Conservation (phyloP, 1,140 invertebrate species). For the Camponotus vicinus region DNA sequence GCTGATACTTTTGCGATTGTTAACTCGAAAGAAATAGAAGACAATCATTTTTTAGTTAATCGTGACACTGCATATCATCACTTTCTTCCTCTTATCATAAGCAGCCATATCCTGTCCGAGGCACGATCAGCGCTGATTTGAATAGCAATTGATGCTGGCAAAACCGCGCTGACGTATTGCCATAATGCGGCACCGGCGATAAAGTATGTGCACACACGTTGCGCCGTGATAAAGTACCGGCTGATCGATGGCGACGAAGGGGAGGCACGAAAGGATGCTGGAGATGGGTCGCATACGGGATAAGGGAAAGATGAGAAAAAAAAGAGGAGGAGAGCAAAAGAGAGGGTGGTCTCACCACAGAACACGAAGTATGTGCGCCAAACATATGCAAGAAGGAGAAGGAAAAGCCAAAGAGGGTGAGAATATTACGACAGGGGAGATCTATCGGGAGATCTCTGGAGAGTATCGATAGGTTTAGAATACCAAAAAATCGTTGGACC, state of each 20-base stretch:
- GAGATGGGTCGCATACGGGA: conserved; percentile 29
- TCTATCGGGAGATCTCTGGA: conserved; percentile 44
- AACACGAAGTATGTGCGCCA: neutral
- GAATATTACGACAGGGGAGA: conserved; percentile 18
- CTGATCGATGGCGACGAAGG: conserved; percentile 75
- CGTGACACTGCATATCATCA: neutral
- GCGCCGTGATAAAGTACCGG: conserved; percentile 74
- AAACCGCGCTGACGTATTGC: conserved; percentile 80
- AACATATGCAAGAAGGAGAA: neutral
- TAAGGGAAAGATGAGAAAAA: conserved; percentile 32
- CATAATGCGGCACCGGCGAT: conserved; percentile 78
- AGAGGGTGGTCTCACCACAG: neutral
- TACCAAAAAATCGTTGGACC: conserved; percentile 6
- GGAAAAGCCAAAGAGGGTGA: conserved; percentile 4
- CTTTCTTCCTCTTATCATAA: conserved; percentile 24
- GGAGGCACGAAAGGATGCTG: neutral
- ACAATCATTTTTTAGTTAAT: neutral
- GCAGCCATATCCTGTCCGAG: conserved; percentile 57
- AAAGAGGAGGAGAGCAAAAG: neutral
- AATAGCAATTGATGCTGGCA: conserved; percentile 81
- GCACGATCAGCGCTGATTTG: conserved; percentile 77
- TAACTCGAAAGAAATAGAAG: neutral
- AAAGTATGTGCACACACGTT: conserved; percentile 62
- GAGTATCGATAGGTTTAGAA: conserved; percentile 35
- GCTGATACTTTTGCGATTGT: neutral